A percentile compares a stretch with the other conserved stretches of the same genome.
Conservation (phyloP, 2,797 vertebrate species). For the Loriculus beryllinus region DNA sequence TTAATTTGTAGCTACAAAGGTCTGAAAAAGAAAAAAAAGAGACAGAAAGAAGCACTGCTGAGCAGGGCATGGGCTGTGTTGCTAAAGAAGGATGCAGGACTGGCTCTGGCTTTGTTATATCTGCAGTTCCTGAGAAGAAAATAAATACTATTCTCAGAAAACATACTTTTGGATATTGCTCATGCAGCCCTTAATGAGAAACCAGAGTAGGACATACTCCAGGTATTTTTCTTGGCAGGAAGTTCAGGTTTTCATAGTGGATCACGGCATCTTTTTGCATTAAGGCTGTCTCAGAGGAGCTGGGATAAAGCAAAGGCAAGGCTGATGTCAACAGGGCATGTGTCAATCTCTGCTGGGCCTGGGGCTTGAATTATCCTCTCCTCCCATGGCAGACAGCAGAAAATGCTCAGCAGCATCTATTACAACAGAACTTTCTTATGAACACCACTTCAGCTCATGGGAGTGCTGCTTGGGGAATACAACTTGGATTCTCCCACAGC, state of each 20-base stretch:
- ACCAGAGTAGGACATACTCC: not conserved
- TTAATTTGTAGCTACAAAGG: not conserved
- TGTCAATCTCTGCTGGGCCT: not conserved
- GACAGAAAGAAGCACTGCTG: not conserved
- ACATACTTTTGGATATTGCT: not conserved
- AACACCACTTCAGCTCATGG: not conserved
- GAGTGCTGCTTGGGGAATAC: not conserved
- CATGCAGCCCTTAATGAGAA: not conserved
- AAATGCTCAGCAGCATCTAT: not conserved
- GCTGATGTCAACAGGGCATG: not conserved
- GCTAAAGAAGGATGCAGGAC: not conserved
- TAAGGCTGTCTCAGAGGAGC: not conserved
- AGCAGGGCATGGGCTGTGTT: not conserved
- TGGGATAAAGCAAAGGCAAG: not conserved
- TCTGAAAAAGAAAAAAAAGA: not conserved
- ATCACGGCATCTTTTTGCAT: not conserved
- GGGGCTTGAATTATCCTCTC: not conserved
- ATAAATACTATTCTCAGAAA: not conserved
- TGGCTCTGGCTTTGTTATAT: not conserved
- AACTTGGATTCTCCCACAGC: not conserved
- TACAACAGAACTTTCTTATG: rapidly evolving
- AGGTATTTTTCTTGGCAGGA: conserved; percentile 10
- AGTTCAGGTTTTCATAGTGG: not conserved
- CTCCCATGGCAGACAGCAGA: not conserved
- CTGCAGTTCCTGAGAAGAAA: not conserved